phyloP scores from a whole-genome alignment of 2,113 vertebrate species.

The Petrocephalus microphthalmus region DNA sequence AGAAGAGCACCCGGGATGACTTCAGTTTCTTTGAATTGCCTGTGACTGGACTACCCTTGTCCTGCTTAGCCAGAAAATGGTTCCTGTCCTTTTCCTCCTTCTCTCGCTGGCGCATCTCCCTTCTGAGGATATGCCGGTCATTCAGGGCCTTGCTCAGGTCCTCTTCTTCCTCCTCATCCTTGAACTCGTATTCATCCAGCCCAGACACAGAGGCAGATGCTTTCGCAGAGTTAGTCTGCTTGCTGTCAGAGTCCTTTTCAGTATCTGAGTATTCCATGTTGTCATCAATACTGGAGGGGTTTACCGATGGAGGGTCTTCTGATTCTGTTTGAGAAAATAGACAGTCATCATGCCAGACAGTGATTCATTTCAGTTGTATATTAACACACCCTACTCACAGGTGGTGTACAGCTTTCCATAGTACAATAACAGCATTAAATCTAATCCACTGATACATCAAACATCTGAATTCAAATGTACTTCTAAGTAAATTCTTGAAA shows the following conservation, averaged over 20 bases:
- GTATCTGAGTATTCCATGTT: slow-evolving; percentile 84
- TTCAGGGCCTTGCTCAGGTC: slow-evolving; percentile 84
- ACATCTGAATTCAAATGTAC: neutral
- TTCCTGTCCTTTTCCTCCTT: slow-evolving; percentile 76
- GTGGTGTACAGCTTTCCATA: neutral
- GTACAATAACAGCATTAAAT: neutral
- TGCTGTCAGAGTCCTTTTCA: slow-evolving; percentile 83
- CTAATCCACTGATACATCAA: neutral
- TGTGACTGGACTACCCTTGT: slow-evolving; percentile 67
- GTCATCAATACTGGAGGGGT: slow-evolving; percentile 89
- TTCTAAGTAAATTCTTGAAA: neutral
- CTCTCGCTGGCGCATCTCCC: slow-evolving; percentile 77
- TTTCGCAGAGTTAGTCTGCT: slow-evolving; percentile 66
- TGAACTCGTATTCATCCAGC: slow-evolving; percentile 95
- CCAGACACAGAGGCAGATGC: slow-evolving; percentile 70
- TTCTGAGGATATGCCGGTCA: slow-evolving; percentile 79
- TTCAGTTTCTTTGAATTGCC: slow-evolving; percentile 86
- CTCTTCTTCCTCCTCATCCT: slow-evolving; percentile 78
- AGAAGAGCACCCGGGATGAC: slow-evolving; percentile 72
- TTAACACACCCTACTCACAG: neutral
- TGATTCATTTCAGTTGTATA: neutral
- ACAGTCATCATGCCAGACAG: neutral
- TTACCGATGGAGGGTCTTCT: slow-evolving; percentile 85
- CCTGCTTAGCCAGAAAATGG: slow-evolving; percentile 73
- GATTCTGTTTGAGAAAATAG: slow-evolving; percentile 65